phyloP scores from a whole-genome alignment of 2,797 vertebrate species.

The Lagocephalus sceleratus region DNA sequence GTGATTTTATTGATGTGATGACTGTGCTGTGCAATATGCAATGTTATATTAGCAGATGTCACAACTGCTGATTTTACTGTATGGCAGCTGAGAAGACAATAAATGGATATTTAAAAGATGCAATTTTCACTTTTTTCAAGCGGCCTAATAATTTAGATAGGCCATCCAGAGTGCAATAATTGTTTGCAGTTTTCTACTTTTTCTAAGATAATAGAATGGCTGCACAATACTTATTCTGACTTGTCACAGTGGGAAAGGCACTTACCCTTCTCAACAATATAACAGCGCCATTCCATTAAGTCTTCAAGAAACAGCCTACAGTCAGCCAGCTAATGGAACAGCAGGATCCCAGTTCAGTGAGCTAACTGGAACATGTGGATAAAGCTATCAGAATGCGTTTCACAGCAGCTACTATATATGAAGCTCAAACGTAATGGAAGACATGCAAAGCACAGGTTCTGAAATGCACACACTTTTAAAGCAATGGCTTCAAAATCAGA shows the following conservation, averaged over 20 bases:
- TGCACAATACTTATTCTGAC: not conserved
- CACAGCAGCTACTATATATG: too few relatives aligned
- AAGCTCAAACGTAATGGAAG: too few relatives aligned
- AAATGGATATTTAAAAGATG: too few relatives aligned
- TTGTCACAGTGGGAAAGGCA: not conserved
- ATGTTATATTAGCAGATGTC: slow-evolving; percentile 25
- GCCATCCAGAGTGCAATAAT: not conserved
- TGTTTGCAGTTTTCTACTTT: not conserved
- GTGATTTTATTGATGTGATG: slow-evolving; percentile 10
- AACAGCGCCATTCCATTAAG: not conserved
- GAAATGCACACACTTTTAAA: too few relatives aligned
- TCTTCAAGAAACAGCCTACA: not conserved
- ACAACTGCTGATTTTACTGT: slow-evolving; percentile 4
- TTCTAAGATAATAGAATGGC: not conserved
- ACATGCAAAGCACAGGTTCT: too few relatives aligned
- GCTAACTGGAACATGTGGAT: not conserved
- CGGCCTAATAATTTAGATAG: not conserved
- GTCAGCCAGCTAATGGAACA: not conserved
- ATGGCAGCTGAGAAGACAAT: not conserved
- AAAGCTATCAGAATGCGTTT: too few relatives aligned
- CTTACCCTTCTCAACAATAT: not conserved
- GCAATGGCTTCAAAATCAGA: too few relatives aligned
- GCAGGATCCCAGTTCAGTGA: not conserved
- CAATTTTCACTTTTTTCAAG: not conserved
- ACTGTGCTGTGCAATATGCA: slow-evolving; percentile 16